Evolutionary conservation across 2,888 invertebrate species (phyloP), one percentile per base, ranked within the genome.

Genomic region (Sthenelais limicola): DNA sequence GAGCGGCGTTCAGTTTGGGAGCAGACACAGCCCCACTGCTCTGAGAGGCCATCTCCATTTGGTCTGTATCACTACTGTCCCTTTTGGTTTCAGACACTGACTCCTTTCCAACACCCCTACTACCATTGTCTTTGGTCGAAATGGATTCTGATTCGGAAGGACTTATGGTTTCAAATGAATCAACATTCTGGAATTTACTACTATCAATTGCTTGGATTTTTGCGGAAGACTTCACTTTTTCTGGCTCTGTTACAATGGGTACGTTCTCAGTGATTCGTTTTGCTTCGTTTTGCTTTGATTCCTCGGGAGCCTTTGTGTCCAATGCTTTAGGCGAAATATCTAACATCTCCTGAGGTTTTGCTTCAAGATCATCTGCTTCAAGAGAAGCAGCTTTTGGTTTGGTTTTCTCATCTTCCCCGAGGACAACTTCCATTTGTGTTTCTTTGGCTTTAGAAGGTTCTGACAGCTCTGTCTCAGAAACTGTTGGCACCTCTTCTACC

Each of bases 181-280:
- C 62, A 1, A 62, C 62, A 24, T 62, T 62, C 15, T 62, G 67
- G 18, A 67, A 28, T 32, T 67, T 48, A 24, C 43, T 43, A 43
- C 12, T 18, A 15, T 43, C 43, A 43, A 43, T 43, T 15, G 43
- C 9, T 15, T 9, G 43, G 12, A 15, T 18, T 43, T 9, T 43
- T 43, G 43, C 43, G 9, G 18, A 15, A 43, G 43, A 18, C 43
- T 15, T 18, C 43, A 15, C 12, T 9, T 15, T 18, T 43, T 9
- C 43, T 43, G 43, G 43, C 43, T 43, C 43, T 43, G 43, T 43
- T 43, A 18, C 43, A 15, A 43, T 43, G 43, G 43, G 43, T 43
- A 43, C 18, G 9, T 43, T 9, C 43, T 43, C 12, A 43, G 43
- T 15, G 12, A 43, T 18, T 15, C 9, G 43, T 43, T 43, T 43